Base-by-base conservation (phyloP, 1,140 invertebrate species). In the Zophobas atratus region DNA sequence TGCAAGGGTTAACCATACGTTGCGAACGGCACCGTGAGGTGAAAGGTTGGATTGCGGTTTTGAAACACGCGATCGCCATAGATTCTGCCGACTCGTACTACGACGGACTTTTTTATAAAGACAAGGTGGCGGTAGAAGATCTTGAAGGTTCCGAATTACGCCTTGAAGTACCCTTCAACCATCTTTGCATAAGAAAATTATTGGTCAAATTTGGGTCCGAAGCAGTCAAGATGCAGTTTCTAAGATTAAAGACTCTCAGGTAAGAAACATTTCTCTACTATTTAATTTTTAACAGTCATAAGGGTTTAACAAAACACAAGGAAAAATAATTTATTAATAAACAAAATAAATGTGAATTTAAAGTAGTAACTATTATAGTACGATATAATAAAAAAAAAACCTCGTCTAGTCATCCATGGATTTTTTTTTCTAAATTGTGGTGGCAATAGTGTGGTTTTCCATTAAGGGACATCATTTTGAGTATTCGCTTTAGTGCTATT, bases 231-330 rank as follows among this genome's bases (percentile, higher is more conserved):
- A 46, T 4, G 3, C 3, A 46, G 6, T 46, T 46, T 46, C 6
- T 46, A 46, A 46, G 6, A 4, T 46, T 46, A 46, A 46, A 4
- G 3, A 8, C 43, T 46, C 3, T 46, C 43, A 46, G 43, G 43
- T 46, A 46, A 46, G 43, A 46, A 46, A 46, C 3, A 46, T 4
- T 46, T 46, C 43, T 46, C 43, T 46, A 46, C 43, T 46, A 46
- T 46, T 46, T 46, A 46, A 46, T 46, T 46, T 46, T 4, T 46
- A 46, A 46, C 43, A 46, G 43, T 46, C 43, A 46, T 46, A 46
- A 46, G 43, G 3, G 43, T 46, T 46, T 46, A 46, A 46, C 43
- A 46, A 8, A 46, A 46, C 43, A 46, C 43, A 46, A 46, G 43
- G 43, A 46, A 46, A 46, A 46, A 46, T 46, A 46, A 46, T 46